Evolutionary conservation across 2,113 vertebrate species (phyloP).

Genomic region (Mirounga angustirostris): DNA sequence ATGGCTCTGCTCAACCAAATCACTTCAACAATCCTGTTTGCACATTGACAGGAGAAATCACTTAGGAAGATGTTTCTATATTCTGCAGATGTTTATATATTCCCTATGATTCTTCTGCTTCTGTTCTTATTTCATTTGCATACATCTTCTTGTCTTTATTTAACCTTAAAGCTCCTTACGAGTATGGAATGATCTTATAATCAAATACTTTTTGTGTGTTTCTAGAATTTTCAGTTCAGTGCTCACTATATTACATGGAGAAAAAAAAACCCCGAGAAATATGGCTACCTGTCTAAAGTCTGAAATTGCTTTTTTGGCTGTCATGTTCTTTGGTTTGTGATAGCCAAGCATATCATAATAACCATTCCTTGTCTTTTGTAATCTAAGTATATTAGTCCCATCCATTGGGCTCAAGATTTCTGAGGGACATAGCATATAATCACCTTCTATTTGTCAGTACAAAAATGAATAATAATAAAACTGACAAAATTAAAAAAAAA

Average conservation of each 20-base stretch:
- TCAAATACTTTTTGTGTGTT: not conserved
- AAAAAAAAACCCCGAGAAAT: not conserved
- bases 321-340: not conserved
- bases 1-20: slow-evolving; percentile 41
- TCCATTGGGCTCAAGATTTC: not conserved
- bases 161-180: slow-evolving; percentile 46
- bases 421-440: not conserved
- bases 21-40: slow-evolving; percentile 2
- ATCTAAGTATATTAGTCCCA: not conserved
- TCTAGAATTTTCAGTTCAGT: not conserved
- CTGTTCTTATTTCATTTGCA: slow-evolving; percentile 47
- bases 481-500: not conserved
- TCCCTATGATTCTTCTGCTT: not conserved
- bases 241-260: not conserved
- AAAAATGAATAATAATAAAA: slow-evolving; percentile 25
- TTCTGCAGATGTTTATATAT: slow-evolving; percentile 64
- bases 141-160: slow-evolving; percentile 20
- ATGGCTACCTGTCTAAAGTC: not conserved
- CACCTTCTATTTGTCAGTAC: not conserved
- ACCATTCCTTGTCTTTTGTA: not conserved
- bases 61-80: slow-evolving; percentile 48
- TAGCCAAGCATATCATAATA: not conserved
- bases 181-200: not conserved
- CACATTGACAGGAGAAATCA: slow-evolving; percentile 34
- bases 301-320: not conserved